Evolutionary conservation across 2,888 invertebrate genomes (phyloP), one percentile per base, ranked within the genome.

Genomic region (Clusia tigrina): DNA sequence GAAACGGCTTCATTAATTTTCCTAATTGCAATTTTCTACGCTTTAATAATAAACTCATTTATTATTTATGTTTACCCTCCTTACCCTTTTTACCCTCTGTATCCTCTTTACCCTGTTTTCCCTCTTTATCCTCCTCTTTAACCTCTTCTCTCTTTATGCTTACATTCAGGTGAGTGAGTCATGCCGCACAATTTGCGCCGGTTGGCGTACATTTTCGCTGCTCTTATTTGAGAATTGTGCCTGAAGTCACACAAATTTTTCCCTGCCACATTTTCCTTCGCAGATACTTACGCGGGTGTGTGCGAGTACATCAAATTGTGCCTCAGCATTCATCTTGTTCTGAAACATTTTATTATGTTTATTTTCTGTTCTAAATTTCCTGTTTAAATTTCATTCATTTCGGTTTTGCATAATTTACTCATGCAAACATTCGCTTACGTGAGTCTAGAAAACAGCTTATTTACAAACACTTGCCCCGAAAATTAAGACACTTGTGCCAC

Each of bases 1-100:
- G 12, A 32, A 42, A 22, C 48, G 5, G 48, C 48, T 48, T 48
- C 48, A 48, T 48, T 48, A 48, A 48, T 48, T 48, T 15, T 3
- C 10, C 6, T 48, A 48, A 48, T 48, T 48, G 22, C 48, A 48
- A n/a, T 10, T 42, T 42, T 42, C 15, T 42, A 42, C n/a, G 15
- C 2, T 17, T 42, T 42, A n/a, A 42, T 42, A 42, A n/a, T n/a
- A n/a, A n/a, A n/a, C n/a, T n/a, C n/a, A n/a, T n/a, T n/a, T n/a
- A n/a, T n/a, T n/a, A n/a, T n/a, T n/a, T n/a, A n/a, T n/a, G n/a
- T n/a, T n/a, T n/a, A n/a, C n/a, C n/a, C n/a, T n/a, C n/a, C n/a
- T n/a, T n/a, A n/a, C n/a, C n/a, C n/a, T n/a, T n/a, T n/a, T n/a
- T n/a, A n/a, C n/a, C n/a, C n/a, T n/a, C n/a, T n/a, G n/a, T n/a